These are phyloP conservation scores for Eulacestoma nigropectus DNA, from an alignment of 2,113 vertebrate genomes.

Conservation along the genomic window DNA sequence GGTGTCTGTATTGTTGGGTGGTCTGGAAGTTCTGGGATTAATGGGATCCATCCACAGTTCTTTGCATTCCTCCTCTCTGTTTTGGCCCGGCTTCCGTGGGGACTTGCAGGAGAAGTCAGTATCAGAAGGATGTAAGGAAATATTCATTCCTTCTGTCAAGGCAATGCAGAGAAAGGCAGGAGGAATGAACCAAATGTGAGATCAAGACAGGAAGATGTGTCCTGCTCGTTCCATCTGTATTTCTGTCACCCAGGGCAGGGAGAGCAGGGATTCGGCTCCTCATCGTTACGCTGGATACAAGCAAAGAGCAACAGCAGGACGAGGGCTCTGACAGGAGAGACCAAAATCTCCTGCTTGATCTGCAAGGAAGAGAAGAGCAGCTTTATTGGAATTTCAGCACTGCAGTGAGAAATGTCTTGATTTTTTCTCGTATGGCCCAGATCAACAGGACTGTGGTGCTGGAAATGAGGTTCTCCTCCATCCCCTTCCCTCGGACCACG, in stretches of 20 bases:
- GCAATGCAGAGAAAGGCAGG: background rate
- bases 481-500: rapidly evolving
- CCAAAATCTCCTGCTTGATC: background rate
- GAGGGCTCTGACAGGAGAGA: background rate
- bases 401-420: background rate
- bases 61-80: background rate
- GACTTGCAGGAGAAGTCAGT: background rate
- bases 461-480: background rate
- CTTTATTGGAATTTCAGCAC: background rate
- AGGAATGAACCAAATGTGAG: conserved; percentile 8
- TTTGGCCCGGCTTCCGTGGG: background rate
- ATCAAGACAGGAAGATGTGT: background rate
- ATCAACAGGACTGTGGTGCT: background rate
- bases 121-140: conserved; percentile 1
- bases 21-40: background rate
- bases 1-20: background rate
- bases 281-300: background rate
- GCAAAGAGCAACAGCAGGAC: background rate
- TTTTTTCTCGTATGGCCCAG: background rate
- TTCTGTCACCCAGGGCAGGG: background rate
- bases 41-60: background rate
- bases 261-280: background rate
- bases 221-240: background rate
- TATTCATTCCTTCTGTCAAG: conserved; percentile 14
- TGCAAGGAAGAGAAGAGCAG: background rate